Percentiles rank a stretch among this genome's conserved stretches.
Evolutionary conservation across 1,140 invertebrate species (phyloP).

Genomic region (Theocolax elegans): DNA sequence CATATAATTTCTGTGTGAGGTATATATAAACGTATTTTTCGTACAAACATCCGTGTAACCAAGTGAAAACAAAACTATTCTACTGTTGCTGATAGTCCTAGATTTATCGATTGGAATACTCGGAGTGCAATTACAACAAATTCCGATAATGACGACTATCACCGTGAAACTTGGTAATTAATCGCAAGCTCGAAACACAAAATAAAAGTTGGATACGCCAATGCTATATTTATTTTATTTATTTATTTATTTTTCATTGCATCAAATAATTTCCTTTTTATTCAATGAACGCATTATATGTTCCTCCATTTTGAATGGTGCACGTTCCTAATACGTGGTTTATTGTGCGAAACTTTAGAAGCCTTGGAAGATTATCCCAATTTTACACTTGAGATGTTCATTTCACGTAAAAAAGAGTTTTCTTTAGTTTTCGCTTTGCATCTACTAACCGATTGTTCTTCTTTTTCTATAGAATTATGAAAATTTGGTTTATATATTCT

Average conservation of each 20-base stretch:
- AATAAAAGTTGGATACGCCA: not conserved
- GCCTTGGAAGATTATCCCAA: not conserved
- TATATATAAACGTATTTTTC: too few relatives aligned
- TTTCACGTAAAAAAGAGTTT: too few relatives aligned
- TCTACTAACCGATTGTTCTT: too few relatives aligned
- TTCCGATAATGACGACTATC: constrained; percentile 25
- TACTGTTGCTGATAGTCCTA: not conserved
- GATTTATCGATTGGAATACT: constrained; percentile 5
- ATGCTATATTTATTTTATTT: not conserved
- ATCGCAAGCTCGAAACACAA: not conserved
- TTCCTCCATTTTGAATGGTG: not conserved
- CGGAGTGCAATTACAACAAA: constrained; percentile 20
- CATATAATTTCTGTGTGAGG: too few relatives aligned
- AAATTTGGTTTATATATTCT: too few relatives aligned
- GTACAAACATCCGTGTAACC: too few relatives aligned
- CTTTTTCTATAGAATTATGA: too few relatives aligned
- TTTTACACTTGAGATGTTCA: constrained; percentile 12
- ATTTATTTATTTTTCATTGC: not conserved
- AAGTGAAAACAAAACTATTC: too few relatives aligned
- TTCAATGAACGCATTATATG: not conserved
- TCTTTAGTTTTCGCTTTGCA: too few relatives aligned
- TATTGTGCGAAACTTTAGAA: constrained; percentile 7
- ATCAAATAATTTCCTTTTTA: not conserved
- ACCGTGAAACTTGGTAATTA: constrained; percentile 30
- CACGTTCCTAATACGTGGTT: not conserved